These are phyloP conservation scores for Falco novaeseelandiae DNA, from an alignment of 2,797 vertebrate genomes.

Conservation along the genomic window DNA sequence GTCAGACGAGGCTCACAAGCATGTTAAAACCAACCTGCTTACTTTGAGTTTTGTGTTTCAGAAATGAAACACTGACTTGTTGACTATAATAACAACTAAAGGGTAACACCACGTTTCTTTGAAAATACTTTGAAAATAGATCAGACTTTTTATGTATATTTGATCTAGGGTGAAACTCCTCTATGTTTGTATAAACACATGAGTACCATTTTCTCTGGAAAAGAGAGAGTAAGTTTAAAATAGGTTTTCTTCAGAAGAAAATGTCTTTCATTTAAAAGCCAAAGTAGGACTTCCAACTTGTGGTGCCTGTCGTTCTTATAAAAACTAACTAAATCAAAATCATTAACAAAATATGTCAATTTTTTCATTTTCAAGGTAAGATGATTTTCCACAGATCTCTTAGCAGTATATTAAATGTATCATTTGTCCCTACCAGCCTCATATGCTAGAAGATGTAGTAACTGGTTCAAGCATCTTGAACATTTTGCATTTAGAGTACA, in stretches of 20 bases:
- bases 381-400: not conserved
- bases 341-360: not conserved
- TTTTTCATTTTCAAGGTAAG: not conserved
- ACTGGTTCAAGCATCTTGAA: conserved; percentile 5
- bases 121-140: not conserved
- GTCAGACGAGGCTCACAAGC: not conserved
- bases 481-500: conserved; percentile 11
- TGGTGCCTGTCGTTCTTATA: not conserved
- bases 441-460: not conserved
- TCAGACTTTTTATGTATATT: not conserved
- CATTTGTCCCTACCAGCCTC: not conserved
- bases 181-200: not conserved
- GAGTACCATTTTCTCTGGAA: not conserved
- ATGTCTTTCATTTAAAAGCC: not conserved
- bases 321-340: not conserved
- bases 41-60: not conserved
- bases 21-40: not conserved
- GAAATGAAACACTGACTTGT: not conserved
- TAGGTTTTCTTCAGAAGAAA: not conserved
- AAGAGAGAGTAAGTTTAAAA: not conserved
- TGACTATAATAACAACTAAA: not conserved
- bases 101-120: not conserved
- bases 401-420: not conserved
- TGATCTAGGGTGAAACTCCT: not conserved
- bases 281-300: not conserved